Evolutionary conservation across 2,113 vertebrate species (phyloP).

Genomic region (Otocyon megalotis): DNA sequence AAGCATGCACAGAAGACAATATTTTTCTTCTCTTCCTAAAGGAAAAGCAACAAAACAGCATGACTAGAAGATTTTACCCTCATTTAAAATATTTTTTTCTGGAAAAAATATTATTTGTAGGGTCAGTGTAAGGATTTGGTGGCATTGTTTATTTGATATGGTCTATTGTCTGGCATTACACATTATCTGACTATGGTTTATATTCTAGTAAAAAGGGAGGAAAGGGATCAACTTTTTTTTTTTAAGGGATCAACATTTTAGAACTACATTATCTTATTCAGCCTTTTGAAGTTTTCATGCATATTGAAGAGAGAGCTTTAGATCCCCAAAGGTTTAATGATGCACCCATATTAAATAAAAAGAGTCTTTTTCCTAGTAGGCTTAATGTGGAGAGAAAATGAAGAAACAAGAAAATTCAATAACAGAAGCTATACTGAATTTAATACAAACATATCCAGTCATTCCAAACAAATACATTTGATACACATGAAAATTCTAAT

Average conservation of each 20-base stretch:
- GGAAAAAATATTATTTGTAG: conserved; percentile 46
- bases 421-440: conserved; percentile 9
- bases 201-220: conserved; percentile 45
- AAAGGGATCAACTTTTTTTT: conserved; percentile 42
- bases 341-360: conserved; percentile 64
- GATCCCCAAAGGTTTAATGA: conserved; percentile 66
- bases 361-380: background rate
- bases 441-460: background rate
- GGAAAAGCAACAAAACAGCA: conserved; percentile 39
- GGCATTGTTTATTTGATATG: background rate
- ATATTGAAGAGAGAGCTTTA: conserved; percentile 57
- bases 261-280: conserved; percentile 63
- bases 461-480: conserved; percentile 52
- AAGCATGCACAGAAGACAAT: background rate
- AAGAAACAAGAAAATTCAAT: conserved; percentile 58
- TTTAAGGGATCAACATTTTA: conserved; percentile 46
- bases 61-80: conserved; percentile 18
- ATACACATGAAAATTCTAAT: conserved; percentile 42
- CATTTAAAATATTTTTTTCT: conserved; percentile 56
- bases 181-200: conserved; percentile 46
- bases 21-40: conserved; percentile 40
- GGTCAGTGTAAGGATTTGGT: conserved; percentile 42
- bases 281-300: conserved; percentile 60
- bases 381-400: conserved; percentile 38
- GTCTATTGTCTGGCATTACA: conserved; percentile 48